Conservation (phyloP, 2,888 invertebrate species). For the Trissolcus japonicus region DNA sequence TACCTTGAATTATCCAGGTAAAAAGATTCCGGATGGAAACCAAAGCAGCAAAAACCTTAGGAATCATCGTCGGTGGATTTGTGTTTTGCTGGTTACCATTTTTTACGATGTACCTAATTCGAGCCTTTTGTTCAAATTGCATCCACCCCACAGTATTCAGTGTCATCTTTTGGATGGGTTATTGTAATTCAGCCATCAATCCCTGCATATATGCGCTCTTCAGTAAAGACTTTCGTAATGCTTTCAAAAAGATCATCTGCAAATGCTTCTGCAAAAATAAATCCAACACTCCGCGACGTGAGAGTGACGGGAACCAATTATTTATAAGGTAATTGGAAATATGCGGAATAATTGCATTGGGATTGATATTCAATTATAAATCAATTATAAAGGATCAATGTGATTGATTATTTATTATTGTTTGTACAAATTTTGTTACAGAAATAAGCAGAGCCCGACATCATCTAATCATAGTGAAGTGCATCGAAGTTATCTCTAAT, state of each 20-base stretch:
- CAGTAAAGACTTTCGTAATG: slow-evolving; percentile 95
- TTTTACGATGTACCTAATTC: slow-evolving; percentile 94
- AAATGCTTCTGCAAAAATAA: slow-evolving; percentile 84
- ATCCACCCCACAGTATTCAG: slow-evolving; percentile 91
- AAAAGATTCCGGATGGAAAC: slow-evolving; percentile 96
- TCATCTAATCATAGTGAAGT: not conserved
- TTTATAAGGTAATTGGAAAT: too few species aligned
- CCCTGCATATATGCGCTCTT: slow-evolving; percentile 96
- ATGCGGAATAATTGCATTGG: too few species aligned
- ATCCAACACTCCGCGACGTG: slow-evolving; percentile 73
- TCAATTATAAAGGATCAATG: too few species aligned
- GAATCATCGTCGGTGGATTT: slow-evolving; percentile 97
- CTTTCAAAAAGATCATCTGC: slow-evolving; percentile 94
- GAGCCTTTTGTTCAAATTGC: slow-evolving; percentile 91
- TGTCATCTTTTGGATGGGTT: slow-evolving; percentile 97
- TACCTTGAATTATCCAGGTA: slow-evolving; percentile 75
- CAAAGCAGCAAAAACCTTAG: slow-evolving; percentile 96
- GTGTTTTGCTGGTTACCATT: slow-evolving; percentile 98
- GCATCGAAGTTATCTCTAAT: too few species aligned
- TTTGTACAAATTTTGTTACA: too few species aligned
- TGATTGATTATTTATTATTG: too few species aligned
- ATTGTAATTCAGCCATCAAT: slow-evolving; percentile 97
- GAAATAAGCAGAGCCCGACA: not conserved
- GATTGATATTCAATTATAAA: too few species aligned
- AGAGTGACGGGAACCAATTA: slow-evolving; percentile 75